Evolutionary conservation across 2,113 vertebrate genomes (phyloP).

Genomic region (Panthera tigris): DNA sequence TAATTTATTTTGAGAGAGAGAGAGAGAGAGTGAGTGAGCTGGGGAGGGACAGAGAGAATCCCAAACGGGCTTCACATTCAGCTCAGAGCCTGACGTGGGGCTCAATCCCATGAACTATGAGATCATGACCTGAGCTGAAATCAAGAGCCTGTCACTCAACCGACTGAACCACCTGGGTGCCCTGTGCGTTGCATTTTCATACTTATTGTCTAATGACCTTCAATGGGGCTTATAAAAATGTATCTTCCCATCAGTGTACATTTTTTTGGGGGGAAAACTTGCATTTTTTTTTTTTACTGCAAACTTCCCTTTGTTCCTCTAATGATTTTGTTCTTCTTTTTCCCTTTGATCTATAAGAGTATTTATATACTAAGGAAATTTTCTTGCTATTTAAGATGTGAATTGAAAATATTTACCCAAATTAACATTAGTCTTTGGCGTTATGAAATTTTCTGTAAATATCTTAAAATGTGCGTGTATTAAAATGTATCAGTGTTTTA

Average conservation of each 20-base stretch:
- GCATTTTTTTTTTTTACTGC: neutral
- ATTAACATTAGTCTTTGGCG: neutral
- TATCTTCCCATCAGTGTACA: neutral
- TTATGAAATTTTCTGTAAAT: neutral
- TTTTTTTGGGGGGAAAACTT: neutral
- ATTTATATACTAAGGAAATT: neutral
- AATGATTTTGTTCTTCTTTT: neutral
- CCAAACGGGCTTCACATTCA: no score
- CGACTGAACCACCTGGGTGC: no score
- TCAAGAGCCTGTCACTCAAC: no score
- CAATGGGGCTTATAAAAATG: neutral
- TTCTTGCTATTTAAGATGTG: neutral
- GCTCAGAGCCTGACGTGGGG: no score
- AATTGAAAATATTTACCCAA: neutral
- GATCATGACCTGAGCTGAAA: no score
- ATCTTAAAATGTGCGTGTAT: neutral
- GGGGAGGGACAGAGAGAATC: no score
- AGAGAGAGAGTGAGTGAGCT: no score
- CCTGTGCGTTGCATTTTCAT: neutral
- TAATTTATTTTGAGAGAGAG: no score
- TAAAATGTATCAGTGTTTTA: neutral
- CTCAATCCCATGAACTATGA: no score
- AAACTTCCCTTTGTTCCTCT: neutral
- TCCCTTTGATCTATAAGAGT: neutral
- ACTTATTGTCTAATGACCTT: neutral